Evolutionary conservation across 2,113 vertebrate genomes (phyloP).

Genomic region (Prinia subflava): DNA sequence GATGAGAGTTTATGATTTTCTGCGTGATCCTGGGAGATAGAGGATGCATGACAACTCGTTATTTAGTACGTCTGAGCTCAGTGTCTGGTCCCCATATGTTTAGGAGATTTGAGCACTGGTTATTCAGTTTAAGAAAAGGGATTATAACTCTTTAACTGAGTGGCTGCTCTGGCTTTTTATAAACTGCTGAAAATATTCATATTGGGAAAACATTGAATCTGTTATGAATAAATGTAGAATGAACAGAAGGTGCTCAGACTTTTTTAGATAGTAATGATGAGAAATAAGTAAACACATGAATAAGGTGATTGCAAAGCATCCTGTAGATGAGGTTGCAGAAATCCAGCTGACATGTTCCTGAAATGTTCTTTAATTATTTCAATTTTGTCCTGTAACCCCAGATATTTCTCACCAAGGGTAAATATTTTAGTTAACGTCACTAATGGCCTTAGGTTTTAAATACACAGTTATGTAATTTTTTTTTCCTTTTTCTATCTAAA

Average conservation of each 20-base stretch:
- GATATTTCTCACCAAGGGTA: neutral
- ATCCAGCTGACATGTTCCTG: neutral
- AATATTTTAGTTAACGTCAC: neutral
- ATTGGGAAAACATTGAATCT: neutral
- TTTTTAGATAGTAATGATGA: neutral
- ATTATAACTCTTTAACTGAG: neutral
- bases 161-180: neutral
- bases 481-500: neutral
- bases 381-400: neutral
- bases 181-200: neutral
- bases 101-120: neutral
- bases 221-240: neutral
- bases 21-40: neutral
- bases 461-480: neutral
- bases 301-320: neutral
- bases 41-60: neutral
- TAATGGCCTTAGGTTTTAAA: neutral
- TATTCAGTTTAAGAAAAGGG: neutral
- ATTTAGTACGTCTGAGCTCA: neutral
- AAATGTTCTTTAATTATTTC: neutral
- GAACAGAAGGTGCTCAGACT: constrained; percentile 13
- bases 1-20: neutral
- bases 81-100: neutral
- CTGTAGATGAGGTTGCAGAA: neutral
- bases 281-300: neutral